Evolutionary conservation across 1,140 invertebrate genomes (phyloP).

Genomic region (Magallana angulata): DNA sequence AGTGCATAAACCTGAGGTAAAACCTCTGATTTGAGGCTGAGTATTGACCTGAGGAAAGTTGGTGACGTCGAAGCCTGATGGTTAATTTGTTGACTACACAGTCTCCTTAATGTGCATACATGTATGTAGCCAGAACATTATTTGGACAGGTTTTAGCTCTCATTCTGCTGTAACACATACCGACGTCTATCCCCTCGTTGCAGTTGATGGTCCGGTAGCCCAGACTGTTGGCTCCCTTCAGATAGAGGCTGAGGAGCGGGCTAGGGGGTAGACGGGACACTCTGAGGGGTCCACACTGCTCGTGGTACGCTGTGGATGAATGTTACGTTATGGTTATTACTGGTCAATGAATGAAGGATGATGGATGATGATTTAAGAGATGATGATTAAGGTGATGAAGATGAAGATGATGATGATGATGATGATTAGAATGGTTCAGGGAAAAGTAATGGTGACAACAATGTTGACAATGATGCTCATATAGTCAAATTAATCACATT

Average conservation of each 20-base stretch:
- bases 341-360: background rate
- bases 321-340: background rate
- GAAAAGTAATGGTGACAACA: background rate
- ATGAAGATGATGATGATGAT: background rate
- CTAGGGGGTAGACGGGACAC: conserved; percentile 42
- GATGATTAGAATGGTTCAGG: background rate
- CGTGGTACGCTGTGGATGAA: conserved; percentile 22
- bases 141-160: no score
- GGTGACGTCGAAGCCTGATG: no score
- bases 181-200: conserved; percentile 48
- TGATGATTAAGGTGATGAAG: background rate
- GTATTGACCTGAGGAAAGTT: no score
- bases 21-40: no score
- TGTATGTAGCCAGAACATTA: no score
- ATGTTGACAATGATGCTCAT: no score
- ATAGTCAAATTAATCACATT: no score
- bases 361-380: background rate
- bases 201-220: conserved; percentile 54
- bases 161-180: background rate
- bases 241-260: conserved; percentile 42
- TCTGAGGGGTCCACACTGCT: conserved; percentile 48
- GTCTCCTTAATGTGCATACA: no score
- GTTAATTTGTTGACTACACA: no score
- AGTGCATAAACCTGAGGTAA: no score
- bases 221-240: conserved; percentile 31